Evolutionary conservation across 2,113 vertebrate species (phyloP).

Genomic region (Rhipidura dahli): DNA sequence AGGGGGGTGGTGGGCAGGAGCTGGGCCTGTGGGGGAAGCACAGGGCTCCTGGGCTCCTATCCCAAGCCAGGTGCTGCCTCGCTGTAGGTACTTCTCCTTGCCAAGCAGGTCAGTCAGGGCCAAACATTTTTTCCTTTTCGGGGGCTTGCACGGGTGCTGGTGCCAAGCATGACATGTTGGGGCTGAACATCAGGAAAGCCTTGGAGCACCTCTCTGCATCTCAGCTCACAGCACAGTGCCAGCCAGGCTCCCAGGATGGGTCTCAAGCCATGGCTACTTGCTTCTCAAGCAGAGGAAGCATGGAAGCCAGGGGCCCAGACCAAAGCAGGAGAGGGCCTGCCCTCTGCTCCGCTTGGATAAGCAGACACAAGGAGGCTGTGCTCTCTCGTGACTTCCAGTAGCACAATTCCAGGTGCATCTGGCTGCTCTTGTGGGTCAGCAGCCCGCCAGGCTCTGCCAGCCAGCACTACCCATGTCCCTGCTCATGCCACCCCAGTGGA

Average conservation of each 20-base stretch:
- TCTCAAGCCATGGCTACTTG: neutral
- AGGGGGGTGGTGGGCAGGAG: neutral
- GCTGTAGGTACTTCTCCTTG: slow-evolving; percentile 9
- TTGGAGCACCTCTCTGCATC: neutral
- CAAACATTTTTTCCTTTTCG: neutral
- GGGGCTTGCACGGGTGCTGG: neutral
- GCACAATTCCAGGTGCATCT: neutral
- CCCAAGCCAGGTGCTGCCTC: neutral
- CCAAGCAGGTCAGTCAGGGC: slow-evolving; percentile 51
- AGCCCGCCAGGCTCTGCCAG: neutral
- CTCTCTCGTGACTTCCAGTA: neutral
- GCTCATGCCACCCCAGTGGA: neutral
- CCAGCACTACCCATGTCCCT: neutral
- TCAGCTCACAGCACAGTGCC: neutral
- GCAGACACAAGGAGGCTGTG: neutral
- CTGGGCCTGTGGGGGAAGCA: neutral
- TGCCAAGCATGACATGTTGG: slow-evolving; percentile 52
- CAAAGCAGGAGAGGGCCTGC: neutral
- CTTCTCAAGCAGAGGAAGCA: neutral
- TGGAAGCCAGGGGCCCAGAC: neutral
- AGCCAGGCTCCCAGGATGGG: neutral
- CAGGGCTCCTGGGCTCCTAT: neutral
- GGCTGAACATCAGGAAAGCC: slow-evolving; percentile 52
- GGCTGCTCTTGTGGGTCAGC: neutral
- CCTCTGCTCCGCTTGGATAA: neutral